Conservation (phyloP, 2,888 invertebrate genomes). For the Ornithoptera priamus region DNA sequence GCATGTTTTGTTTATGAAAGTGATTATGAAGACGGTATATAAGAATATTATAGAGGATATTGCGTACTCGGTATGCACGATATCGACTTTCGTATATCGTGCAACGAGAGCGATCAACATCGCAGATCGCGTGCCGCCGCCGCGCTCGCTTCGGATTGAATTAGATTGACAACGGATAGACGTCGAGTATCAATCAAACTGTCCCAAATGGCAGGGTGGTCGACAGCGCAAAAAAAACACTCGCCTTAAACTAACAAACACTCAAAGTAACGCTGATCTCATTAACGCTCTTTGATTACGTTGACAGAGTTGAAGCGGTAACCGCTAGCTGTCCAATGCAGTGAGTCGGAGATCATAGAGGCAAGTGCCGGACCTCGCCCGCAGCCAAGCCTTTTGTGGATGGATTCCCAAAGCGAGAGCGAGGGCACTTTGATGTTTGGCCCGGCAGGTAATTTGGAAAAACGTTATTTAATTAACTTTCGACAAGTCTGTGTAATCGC, state of each 20-base stretch:
- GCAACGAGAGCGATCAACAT: constrained; percentile 50
- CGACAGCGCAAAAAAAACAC: constrained; percentile 37
- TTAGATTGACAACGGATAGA: constrained; percentile 60
- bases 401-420: constrained; percentile 63
- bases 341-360: constrained; percentile 54
- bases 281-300: constrained; percentile 38
- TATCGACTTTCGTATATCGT: constrained; percentile 45
- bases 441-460: constrained; percentile 77
- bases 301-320: constrained; percentile 56
- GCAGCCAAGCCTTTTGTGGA: constrained; percentile 70
- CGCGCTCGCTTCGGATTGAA: constrained; percentile 57
- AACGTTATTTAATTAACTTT: constrained; percentile 81
- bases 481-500: constrained; percentile 78
- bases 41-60: background rate
- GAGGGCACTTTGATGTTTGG: constrained; percentile 69
- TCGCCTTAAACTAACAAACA: constrained; percentile 17
- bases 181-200: constrained; percentile 65
- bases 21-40: background rate
- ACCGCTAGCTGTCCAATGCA: constrained; percentile 59
- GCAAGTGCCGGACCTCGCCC: constrained; percentile 58
- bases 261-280: constrained; percentile 28
- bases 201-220: constrained; percentile 45
- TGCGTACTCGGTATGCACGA: constrained; percentile 20
- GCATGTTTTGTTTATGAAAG: too few relatives aligned
- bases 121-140: constrained; percentile 52